A percentile compares a stretch with the other conserved stretches of the same genome.
Conservation (phyloP, 2,888 invertebrate genomes). For the Torymus tubicola region DNA sequence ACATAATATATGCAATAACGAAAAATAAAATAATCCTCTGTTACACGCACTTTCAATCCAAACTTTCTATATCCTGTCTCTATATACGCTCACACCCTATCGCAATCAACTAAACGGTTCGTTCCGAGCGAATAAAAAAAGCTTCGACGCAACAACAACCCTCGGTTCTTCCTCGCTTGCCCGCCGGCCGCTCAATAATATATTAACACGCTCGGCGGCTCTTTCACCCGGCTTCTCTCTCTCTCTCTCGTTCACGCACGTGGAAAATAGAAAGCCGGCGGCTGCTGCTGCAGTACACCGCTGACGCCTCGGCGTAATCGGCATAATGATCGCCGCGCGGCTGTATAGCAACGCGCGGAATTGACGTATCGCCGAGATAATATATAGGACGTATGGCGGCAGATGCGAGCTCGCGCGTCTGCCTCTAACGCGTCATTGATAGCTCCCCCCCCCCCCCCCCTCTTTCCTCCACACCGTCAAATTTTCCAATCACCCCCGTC, state of each 20-base stretch:
- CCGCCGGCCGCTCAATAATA: neutral
- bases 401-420: slow-evolving; percentile 63
- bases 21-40: no score
- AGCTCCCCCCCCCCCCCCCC: neutral
- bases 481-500: slow-evolving; percentile 74
- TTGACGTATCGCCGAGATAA: slow-evolving; percentile 73
- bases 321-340: slow-evolving; percentile 67
- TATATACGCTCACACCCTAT: no score
- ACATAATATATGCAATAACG: no score
- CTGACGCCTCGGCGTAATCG: slow-evolving; percentile 64
- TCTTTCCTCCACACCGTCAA: slow-evolving; percentile 68
- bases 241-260: neutral
- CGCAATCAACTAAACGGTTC: no score
- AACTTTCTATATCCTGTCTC: no score
- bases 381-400: slow-evolving; percentile 67
- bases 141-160: no score
- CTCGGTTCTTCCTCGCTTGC: neutral
- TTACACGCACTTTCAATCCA: no score
- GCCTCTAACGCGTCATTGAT: slow-evolving; percentile 66
- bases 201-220: neutral
- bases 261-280: slow-evolving; percentile 18
- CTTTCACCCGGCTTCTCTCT: neutral
- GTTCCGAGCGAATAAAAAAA: no score
- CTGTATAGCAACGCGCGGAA: slow-evolving; percentile 62
- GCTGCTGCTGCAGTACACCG: neutral